These are phyloP conservation scores for Morelia viridis DNA, from an alignment of 2,797 vertebrate genomes.

Conservation along the genomic window DNA sequence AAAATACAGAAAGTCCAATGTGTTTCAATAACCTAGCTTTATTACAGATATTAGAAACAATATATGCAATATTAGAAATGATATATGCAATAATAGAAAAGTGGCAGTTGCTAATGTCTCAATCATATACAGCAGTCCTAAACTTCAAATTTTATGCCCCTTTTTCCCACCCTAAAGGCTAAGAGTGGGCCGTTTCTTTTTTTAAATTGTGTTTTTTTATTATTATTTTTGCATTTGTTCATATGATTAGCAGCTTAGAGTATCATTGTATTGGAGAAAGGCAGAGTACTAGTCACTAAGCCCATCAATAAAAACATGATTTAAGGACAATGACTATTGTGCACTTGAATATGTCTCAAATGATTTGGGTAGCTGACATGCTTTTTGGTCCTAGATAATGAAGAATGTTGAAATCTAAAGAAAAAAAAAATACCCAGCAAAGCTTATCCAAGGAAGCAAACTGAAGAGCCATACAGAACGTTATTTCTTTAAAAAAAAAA, in stretches of 20 bases:
- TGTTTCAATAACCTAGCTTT: not conserved
- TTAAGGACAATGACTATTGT: not conserved
- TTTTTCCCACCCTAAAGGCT: not conserved
- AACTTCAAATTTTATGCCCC: not conserved
- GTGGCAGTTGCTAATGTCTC: not conserved
- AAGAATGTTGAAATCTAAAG: not conserved
- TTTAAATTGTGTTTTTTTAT: not conserved
- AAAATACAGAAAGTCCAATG: not conserved
- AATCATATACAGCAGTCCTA: not conserved
- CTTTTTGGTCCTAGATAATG: not conserved
- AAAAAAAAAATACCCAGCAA: not conserved
- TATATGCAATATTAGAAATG: not conserved
- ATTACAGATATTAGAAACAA: not conserved
- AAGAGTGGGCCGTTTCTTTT: not conserved
- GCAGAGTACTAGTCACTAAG: not conserved
- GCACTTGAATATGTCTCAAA: not conserved
- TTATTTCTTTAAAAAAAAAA: not conserved
- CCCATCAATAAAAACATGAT: not conserved
- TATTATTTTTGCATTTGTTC: not conserved
- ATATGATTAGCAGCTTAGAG: not conserved
- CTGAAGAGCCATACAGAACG: not conserved
- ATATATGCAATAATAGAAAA: not conserved
- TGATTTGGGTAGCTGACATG: not conserved
- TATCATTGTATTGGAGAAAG: not conserved
- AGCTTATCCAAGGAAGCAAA: not conserved